phyloP scores from a whole-genome alignment of 2,797 vertebrate species.

The Bryconaethiops microstoma region DNA sequence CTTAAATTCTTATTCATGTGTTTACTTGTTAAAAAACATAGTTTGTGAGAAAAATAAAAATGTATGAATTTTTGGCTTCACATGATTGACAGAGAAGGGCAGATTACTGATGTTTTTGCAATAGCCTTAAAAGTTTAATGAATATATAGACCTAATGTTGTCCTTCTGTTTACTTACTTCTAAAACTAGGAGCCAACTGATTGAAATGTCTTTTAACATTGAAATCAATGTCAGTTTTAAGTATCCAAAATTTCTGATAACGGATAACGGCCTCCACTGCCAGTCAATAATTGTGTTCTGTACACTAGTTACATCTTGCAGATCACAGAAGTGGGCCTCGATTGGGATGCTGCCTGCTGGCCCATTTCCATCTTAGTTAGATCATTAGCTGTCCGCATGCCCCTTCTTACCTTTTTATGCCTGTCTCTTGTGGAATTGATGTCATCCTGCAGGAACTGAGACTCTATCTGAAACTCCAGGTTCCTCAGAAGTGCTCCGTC shows the following conservation, averaged over 20 bases:
- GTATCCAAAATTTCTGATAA: too few relatives aligned
- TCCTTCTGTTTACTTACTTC: background rate
- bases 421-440: constrained; percentile 90
- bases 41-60: too few relatives aligned
- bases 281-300: background rate
- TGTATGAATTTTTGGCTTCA: too few relatives aligned
- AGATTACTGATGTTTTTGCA: too few relatives aligned
- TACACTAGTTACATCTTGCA: background rate
- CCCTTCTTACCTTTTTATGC: constrained; percentile 87
- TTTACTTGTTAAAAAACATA: too few relatives aligned
- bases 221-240: too few relatives aligned
- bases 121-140: too few relatives aligned
- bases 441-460: constrained; percentile 94
- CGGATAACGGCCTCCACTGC: too few relatives aligned
- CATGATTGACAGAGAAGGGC: too few relatives aligned
- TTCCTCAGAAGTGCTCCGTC: constrained; percentile 87
- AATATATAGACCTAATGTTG: background rate
- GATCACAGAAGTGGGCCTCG: background rate
- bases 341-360: background rate
- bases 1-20: too few relatives aligned
- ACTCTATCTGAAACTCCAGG: constrained; percentile 90
- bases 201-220: too few relatives aligned
- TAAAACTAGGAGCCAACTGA: too few relatives aligned
- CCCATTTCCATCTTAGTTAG: background rate
- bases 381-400: background rate